A percentile compares a stretch with the other conserved stretches of the same genome.
phyloP scores from a whole-genome alignment of 2,888 invertebrate species.

The Nemurella pictetii region DNA sequence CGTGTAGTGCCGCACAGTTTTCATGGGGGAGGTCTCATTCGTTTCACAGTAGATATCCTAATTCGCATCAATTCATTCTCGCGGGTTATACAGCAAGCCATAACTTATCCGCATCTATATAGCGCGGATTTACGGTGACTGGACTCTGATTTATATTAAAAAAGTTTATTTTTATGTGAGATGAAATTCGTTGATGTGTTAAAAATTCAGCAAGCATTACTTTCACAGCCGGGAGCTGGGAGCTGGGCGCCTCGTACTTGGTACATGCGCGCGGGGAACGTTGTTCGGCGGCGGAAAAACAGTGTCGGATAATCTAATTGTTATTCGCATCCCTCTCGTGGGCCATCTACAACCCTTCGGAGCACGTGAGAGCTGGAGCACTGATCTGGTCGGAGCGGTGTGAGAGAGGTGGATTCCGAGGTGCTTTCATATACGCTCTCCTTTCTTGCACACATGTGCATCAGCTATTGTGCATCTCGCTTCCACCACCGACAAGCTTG shows the following conservation, averaged over 20 bases:
- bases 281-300: not conserved
- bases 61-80: not conserved
- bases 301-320: not conserved
- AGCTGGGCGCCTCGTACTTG: too few relatives aligned
- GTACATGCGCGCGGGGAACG: not conserved
- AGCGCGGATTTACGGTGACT: not conserved
- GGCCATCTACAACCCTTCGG: not conserved
- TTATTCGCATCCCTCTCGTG: not conserved
- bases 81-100: not conserved
- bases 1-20: not conserved
- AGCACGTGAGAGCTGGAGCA: not conserved
- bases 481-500: not conserved
- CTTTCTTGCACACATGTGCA: not conserved
- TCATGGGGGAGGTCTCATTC: not conserved
- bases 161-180: not conserved
- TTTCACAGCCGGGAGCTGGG: not conserved
- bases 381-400: not conserved
- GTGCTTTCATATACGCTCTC: too few relatives aligned
- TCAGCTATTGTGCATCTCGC: not conserved
- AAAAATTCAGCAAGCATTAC: not conserved
- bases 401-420: not conserved
- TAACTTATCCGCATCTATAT: not conserved
- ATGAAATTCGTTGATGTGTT: not conserved
- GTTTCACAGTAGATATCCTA: not conserved
- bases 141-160: not conserved